Base-by-base conservation (phyloP, 1,140 invertebrate genomes). In the Drosophila jambulina region DNA sequence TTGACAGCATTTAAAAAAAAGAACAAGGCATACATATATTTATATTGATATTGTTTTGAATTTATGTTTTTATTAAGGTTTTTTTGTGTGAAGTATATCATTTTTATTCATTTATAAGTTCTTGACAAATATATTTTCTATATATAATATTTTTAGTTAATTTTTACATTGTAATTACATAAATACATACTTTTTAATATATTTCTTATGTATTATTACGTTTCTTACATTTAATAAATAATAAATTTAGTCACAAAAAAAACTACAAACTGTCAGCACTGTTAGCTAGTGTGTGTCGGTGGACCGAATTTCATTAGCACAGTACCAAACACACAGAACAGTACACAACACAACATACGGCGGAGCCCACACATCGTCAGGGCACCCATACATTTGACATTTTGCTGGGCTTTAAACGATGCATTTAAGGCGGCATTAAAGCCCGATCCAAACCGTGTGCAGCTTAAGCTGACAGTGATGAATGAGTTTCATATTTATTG, bases 401-500 rank as follows among this genome's bases (percentile, higher is more conserved):
- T 59, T 51, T 42, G 17, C 19, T 29, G 27, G 15, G 53, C 77
- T 57, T 80, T 57, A 74, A 87, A 38, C 63, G 34, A 21, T 49
- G 48, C 75, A 27, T 77, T 78, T 78, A 78, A 57, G 67, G 57
- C 36, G 38, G 32, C 48, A 42, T 87, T 80, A 80, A 83, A 83
- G 84, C 19, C 19, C 58, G 51, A 54, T 38, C 32, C 38, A 19
- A 27, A n/a, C 29, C 51, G 25, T 40, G 48, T 45, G 69, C 62
- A 54, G 75, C 46, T 60, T 77, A 80, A 78, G 69, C 84, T 81
- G 84, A 87, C 84, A 88, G 63, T 87, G 84, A 87, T 87, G 80
- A 68, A 87, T 87, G 84, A 81, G 84, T 78, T 74, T 83, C 71
- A 72, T 71, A 80, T 88, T 78, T 81, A 88, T 86, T 87, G 75